phyloP scores from a whole-genome alignment of 2,113 vertebrate species.

The Halichoeres trimaculatus region DNA sequence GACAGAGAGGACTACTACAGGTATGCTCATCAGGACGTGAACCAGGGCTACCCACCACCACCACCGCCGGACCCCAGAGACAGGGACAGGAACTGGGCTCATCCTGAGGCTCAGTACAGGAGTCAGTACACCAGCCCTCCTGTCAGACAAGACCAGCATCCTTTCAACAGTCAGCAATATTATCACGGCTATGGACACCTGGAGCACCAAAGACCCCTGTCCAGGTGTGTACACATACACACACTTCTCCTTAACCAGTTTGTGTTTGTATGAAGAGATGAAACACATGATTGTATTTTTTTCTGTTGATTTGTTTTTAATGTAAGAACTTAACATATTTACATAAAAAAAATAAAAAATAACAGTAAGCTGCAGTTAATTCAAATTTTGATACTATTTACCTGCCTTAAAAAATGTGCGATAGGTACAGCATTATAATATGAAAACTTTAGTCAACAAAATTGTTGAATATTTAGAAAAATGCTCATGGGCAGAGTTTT shows the following conservation, averaged over 20 bases:
- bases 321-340: too few species aligned
- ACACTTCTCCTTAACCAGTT: not conserved
- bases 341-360: too few species aligned
- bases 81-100: conserved; percentile 56
- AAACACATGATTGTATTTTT: not conserved
- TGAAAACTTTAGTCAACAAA: too few species aligned
- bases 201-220: conserved; percentile 53
- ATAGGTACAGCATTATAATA: too few species aligned
- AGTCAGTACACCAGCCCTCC: conserved; percentile 43
- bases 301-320: not conserved
- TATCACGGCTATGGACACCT: conserved; percentile 42
- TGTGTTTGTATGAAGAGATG: not conserved
- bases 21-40: conserved; percentile 48
- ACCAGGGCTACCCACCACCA: conserved; percentile 40
- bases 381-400: too few species aligned
- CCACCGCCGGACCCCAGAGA: conserved; percentile 60
- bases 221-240: conserved; percentile 67
- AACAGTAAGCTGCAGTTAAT: too few species aligned
- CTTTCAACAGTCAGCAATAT: conserved; percentile 50
- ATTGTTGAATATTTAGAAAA: too few species aligned
- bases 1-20: conserved; percentile 62
- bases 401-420: too few species aligned
- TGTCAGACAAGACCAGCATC: conserved; percentile 50
- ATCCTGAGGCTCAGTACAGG: conserved; percentile 54
- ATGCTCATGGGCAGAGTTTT: too few species aligned